phyloP scores from a whole-genome alignment of 2,113 vertebrate genomes.

The Brienomyrus brachyistius region DNA sequence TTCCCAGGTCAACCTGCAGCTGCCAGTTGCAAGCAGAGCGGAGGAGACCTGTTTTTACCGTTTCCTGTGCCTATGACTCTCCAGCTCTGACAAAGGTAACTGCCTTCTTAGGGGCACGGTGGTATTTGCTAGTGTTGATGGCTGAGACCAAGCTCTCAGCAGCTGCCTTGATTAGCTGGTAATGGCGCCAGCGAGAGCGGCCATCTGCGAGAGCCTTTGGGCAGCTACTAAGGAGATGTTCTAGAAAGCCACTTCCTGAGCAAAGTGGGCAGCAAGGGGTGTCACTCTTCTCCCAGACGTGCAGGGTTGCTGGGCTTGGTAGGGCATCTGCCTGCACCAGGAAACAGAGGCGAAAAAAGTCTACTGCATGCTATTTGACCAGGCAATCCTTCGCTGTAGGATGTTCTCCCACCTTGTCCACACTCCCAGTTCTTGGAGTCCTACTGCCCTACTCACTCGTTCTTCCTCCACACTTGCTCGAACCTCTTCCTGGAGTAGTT shows the following conservation, averaged over 20 bases:
- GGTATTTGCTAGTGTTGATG: not conserved
- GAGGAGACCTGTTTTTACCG: not conserved
- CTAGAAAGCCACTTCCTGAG: not conserved
- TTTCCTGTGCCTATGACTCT: not conserved
- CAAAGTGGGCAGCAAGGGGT: too few species aligned
- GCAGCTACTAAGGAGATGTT: not conserved
- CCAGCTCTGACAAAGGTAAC: not conserved
- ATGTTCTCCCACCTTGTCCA: not conserved
- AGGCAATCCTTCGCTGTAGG: not conserved
- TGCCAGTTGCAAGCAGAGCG: not conserved
- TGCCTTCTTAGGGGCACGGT: not conserved
- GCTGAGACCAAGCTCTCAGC: not conserved
- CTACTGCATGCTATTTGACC: not conserved
- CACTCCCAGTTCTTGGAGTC: too few species aligned
- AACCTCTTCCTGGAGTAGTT: too few species aligned
- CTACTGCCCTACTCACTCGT: too few species aligned
- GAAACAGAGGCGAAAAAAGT: not conserved
- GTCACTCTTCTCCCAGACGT: not conserved
- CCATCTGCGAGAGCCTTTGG: not conserved
- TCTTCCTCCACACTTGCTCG: too few species aligned
- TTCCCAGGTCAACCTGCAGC: not conserved
- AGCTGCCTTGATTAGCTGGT: not conserved
- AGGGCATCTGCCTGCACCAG: not conserved
- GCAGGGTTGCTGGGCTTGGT: not conserved
- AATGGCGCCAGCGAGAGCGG: not conserved